Evolutionary conservation across 2,113 vertebrate species (phyloP), one percentile per base, ranked within the genome.

Genomic region (Grammatotria lemairii): DNA sequence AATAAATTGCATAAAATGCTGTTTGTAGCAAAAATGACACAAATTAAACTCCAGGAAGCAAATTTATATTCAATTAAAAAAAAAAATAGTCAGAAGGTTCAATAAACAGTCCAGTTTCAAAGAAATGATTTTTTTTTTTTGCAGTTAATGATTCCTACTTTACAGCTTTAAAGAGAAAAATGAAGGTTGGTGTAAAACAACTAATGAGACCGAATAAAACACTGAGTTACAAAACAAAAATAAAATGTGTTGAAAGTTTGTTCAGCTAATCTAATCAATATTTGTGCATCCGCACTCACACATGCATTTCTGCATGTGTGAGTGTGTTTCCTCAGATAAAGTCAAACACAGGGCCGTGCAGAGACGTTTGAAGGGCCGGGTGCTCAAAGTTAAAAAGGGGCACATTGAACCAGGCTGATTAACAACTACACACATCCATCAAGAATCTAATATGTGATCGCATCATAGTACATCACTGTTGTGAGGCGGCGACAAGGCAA

Each of bases 51-150:
- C 19, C 9, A n/a, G 35, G 31, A 65, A 35, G 10, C 10, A 38
- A 65, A 65, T 65, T 12, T 65, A 35, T 65, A 19, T 63, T 63
- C 2, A 3, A 19, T 63, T 4, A 2, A 0, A 4, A 17, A 17
- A 17, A 9, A 6, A 33, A 19, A 0, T 3, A 10, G 57, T 60
- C 28, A 60, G 2, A 10, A 60, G 16, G 8, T 33, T 33, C 9
- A 60, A 60, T 60, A 33, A 60, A 19, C 58, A 33, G 2, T 63
- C 58, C 28, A 63, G 58, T 63, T 33, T 33, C 9, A 33, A 33
- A 63, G 33, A 10, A 2, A 31, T 1, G 0, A 31, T 9, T 31
- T 8, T 1, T 6, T 10, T 8, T 26, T 3, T 31, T 60, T 63
- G 58, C 58, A 63, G 31, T n/a, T 35, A 63, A 35, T 35, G 31